Base-by-base conservation (phyloP, 2,888 invertebrate species). In the Lasioglossum morio region DNA sequence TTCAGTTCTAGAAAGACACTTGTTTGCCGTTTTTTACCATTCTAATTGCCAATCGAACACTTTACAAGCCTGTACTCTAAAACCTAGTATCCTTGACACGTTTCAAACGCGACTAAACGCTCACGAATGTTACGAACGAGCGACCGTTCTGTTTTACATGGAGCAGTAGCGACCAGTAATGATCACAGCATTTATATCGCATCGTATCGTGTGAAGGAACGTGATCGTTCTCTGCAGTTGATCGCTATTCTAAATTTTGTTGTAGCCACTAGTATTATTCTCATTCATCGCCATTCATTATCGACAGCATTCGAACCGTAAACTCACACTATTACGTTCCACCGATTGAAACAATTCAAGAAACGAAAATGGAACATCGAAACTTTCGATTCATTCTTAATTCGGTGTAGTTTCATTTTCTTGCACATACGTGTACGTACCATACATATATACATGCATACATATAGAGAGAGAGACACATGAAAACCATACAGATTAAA, bases 91-190 rank as follows among this genome's bases (percentile, higher is more conserved):
- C 19, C 7, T 16, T 40, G 27, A 16, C 23, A 16, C n/a, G 2
- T 30, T 19, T 57, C 5, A 40, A 40, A 43, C 48, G 10, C 12
- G 19, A 10, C 60, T 19, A 46, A 48, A 48, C 74, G 74, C 46
- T 83, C 72, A 14, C 63, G 63, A 40, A 53, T 72, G 48, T 83
- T 83, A 79, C 82, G 83, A 76, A 63, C 72, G 72, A 53, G 75
- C 63, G 66, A 40, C 46, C n/a, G 16, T 60, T 72, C 27, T 7
- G 5, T 79, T 19, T 66, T 70, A 16, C 72, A 1, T 34, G 27
- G 19, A 77, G 37, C 30, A 57, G 53, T 27, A 40, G 43, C 73
- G 19, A 79, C 4, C 34, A 34, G 48, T 27, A 37, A 70, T 30
- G 43, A n/a, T 66, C 23, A 27, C n/a, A 63, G 7, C 4, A 63